Evolutionary conservation across 2,888 invertebrate species (phyloP), one percentile per base, ranked within the genome.

Genomic region (Lomographa bimaculata): DNA sequence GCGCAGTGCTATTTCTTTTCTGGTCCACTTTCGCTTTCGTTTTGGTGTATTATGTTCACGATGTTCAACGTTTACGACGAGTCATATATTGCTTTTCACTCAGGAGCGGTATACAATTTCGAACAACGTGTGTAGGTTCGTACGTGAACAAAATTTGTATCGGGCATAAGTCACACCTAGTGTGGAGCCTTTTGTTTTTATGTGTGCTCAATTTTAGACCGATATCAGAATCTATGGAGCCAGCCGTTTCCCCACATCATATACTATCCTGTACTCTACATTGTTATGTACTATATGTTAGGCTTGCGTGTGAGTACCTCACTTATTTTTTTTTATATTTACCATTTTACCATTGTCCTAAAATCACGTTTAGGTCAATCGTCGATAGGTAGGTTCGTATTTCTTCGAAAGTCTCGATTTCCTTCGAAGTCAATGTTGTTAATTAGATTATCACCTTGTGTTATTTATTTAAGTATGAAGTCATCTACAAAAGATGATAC

Each of bases 91-190:
- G 46, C 37, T 46, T 50, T 45, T 34, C 43, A 42, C 44, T 38
- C 30, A 35, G 32, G 36, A 17, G 23, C 26, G 28, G 45, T 26
- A 30, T 45, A 47, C 44, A 44, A 46, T 48, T 46, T 38, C 46
- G 21, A 23, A 39, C 36, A 28, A 37, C 17, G 26, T 20, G 30
- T 32, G 34, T 30, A 21, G 17, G 32, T 19, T 28, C 28, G 46
- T 43, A 54, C 54, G 54, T 54, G 51, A 25, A 45, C 27, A 30
- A 51, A 54, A 54, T 51, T 43, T 34, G 34, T 42, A 51, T 45
- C 7, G 38, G 16, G 32, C 21, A 42, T 38, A 37, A 43, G 33
- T 46, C 20, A 36, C 21, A 30, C 36, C 25, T 35, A 19, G 23
- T 25, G 29, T 10, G 7, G 8, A 38, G 36, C 32, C 35, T 39